phyloP scores from a whole-genome alignment of 2,113 vertebrate species.

The Ardeotis arabs region DNA sequence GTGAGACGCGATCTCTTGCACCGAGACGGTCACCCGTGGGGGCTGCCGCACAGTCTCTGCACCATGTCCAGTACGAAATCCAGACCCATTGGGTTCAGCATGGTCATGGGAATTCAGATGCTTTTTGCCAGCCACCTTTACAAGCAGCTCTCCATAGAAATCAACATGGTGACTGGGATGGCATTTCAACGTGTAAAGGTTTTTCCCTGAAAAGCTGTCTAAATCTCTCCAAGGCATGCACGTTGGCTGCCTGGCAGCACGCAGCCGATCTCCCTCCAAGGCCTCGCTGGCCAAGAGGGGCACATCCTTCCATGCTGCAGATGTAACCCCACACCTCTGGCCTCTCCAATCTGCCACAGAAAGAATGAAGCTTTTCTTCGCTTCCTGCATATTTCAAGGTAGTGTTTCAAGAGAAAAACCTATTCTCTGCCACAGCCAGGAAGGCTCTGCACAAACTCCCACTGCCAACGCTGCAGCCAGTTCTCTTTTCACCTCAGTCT shows the following conservation, averaged over 20 bases:
- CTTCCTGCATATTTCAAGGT: constrained; percentile 33
- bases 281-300: background rate
- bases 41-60: background rate
- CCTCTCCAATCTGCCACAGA: background rate
- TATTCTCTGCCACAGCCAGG: background rate
- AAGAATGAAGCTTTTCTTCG: constrained; percentile 23
- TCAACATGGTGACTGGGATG: background rate
- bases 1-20: fast-evolving
- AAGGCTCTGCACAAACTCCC: background rate
- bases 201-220: background rate
- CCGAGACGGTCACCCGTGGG: fast-evolving
- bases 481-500: background rate
- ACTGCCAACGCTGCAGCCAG: background rate
- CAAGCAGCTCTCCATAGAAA: background rate
- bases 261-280: background rate
- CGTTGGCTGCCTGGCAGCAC: fast-evolving
- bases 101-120: background rate
- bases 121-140: background rate
- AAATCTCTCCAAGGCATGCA: background rate
- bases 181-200: background rate
- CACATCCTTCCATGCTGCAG: background rate
- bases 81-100: background rate
- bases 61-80: fast-evolving
- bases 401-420: constrained; percentile 28
- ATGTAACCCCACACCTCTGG: background rate